Evolutionary conservation across 2,888 invertebrate genomes (phyloP), one percentile per base, ranked within the genome.

Genomic region (Linyphia triangularis): DNA sequence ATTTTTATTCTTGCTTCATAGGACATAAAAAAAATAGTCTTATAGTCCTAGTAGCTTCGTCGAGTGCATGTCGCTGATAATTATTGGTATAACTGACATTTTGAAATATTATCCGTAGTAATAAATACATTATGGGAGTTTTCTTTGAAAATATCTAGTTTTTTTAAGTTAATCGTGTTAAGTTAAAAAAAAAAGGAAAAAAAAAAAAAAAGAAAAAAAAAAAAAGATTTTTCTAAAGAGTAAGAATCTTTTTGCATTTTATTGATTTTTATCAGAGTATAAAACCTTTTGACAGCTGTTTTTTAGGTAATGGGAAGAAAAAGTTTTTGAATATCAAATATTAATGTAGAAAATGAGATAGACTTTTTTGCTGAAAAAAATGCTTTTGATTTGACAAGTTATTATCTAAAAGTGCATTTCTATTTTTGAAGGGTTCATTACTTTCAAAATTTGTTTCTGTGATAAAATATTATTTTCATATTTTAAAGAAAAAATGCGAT

Each of bases 31-130:
- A 51, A 40, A 67, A 79, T 43, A 65, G 65, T 65, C 26, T 37
- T 59, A 10, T 30, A n/a, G n/a, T 26, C 19, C 16, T 57, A 33
- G 37, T 63, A 79, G 43, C 57, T 26, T 79, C 79, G 72, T 86
- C 79, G 63, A 69, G 57, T 70, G 26, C 69, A 30, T 81, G 86
- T 88, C 86, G 51, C 22, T 22, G 65, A 81, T 88, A 88, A 88
- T 88, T 88, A 88, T 88, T 88, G 86, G 67, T 88, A 88, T 82
- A 88, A 88, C 79, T 88, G 86, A 88, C 86, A 88, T 33, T 81
- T 81, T 88, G 86, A 88, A 81, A 81, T 88, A 88, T 88, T 88
- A 88, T 81, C 86, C 69, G 40, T 43, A 37, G 63, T 78, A 78
- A 65, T 85, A 85, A 85, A 85, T 85, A 85, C 85, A 85, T 85